Base-by-base conservation (phyloP, 2,888 invertebrate genomes). In the Drosophila koepferae region DNA sequence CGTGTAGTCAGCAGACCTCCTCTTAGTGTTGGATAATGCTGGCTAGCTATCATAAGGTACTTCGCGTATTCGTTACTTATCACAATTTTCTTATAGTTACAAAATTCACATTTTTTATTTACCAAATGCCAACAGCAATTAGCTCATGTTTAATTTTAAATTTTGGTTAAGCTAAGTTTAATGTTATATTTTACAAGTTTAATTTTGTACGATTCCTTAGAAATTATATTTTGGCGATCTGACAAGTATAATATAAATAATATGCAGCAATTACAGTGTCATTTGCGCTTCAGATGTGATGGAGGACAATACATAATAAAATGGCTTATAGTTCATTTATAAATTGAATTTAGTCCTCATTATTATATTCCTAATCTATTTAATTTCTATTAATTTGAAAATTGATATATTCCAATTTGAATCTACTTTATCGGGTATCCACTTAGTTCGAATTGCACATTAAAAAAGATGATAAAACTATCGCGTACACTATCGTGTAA, bases 11-110 rank as follows among this genome's bases (percentile, higher is more conserved):
- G 54, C 59, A 49, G 16, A 12, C 3, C 3, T 31, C 9, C 5
- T 7, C 9, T 14, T 28, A 78, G 75, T 78, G 68, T 55, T 76
- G 44, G 16, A 7, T 16, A 63, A 51, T 28, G 56, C 20, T 18
- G 14, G 1, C 8, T 9, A 9, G 10, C 14, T 6, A 23, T 54
- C 4, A 28, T 53, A 36, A 14, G 23, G 20, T 34, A 34, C 18
- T 43, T 31, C 8, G 14, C 23, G 36, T 46, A 44, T 7, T 34
- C 43, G 48, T 38, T 60, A 48, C 46, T 38, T 18, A 14, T 28
- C 6, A 28, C 28, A 18, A 10, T 9, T 34, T 12, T 18, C 9
- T 18, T 14, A 28, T 2, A 18, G 18, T 20, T 40, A n/a, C 31
- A n/a, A 20, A 20, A 20, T 20, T 14, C 3, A 16, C n/a, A 5